These are phyloP conservation scores for Chaetodon auriga DNA, from an alignment of 2,113 vertebrate genomes.

Conservation along the genomic window DNA sequence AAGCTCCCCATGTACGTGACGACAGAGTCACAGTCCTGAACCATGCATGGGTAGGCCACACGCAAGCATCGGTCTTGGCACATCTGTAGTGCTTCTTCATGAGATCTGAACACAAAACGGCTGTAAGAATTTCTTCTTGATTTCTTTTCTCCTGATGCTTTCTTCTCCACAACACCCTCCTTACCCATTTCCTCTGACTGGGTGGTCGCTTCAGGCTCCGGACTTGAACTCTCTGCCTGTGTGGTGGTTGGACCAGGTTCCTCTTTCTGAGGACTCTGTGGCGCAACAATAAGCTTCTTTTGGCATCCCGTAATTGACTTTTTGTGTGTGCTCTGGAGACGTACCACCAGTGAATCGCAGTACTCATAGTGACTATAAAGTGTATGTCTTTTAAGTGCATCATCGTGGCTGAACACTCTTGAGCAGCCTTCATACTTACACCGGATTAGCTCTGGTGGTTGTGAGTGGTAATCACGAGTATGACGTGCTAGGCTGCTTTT, in stretches of 20 bases:
- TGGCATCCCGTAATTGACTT: constrained; percentile 84
- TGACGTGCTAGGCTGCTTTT: constrained; percentile 92
- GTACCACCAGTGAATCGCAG: constrained; percentile 86
- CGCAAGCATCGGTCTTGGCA: constrained; percentile 90
- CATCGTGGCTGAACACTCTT: constrained; percentile 87
- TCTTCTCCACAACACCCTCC: neutral
- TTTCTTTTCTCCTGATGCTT: neutral
- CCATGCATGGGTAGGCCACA: constrained; percentile 93
- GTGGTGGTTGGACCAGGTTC: constrained; percentile 50
- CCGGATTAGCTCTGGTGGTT: constrained; percentile 79
- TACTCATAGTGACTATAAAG: constrained; percentile 90
- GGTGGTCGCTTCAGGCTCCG: constrained; percentile 29
- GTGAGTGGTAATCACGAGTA: constrained; percentile 74
- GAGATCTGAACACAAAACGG: constrained; percentile 72
- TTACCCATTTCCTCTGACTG: constrained; percentile 30
- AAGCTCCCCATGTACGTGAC: constrained; percentile 90
- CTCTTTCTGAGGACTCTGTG: constrained; percentile 54
- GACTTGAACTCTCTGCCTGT: too few species aligned
- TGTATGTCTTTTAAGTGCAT: constrained; percentile 90
- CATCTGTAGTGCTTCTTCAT: constrained; percentile 95
- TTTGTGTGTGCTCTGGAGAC: constrained; percentile 84
- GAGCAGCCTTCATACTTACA: constrained; percentile 92
- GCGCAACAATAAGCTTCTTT: constrained; percentile 82
- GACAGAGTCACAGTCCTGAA: constrained; percentile 93
- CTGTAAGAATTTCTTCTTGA: neutral